Conservation (phyloP, 2,113 vertebrate genomes). For the Balaeniceps rex region DNA sequence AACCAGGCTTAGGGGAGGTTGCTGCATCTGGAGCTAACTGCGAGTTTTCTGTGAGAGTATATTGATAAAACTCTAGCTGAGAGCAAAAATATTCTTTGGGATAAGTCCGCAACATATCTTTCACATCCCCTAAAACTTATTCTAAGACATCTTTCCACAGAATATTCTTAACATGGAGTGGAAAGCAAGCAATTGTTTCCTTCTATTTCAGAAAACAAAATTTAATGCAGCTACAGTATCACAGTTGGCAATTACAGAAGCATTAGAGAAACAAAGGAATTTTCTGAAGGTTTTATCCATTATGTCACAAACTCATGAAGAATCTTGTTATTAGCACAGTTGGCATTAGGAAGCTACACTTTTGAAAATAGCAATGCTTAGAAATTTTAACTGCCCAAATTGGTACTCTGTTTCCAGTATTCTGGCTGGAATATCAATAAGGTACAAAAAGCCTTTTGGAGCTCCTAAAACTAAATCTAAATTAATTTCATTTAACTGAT, state of each 20-base stretch:
- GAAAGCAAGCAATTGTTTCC: background rate
- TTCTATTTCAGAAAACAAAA: background rate
- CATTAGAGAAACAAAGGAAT: background rate
- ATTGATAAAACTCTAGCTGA: background rate
- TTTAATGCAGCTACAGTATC: background rate
- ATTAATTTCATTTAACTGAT: background rate
- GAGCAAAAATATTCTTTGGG: background rate
- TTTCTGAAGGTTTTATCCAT: background rate
- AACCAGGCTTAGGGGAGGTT: background rate
- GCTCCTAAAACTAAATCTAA: background rate
- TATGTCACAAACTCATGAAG: background rate
- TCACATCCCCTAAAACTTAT: background rate
- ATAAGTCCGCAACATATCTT: background rate
- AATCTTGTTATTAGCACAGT: background rate
- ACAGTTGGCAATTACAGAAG: background rate
- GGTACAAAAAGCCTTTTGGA: background rate
- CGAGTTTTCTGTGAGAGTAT: fast-evolving
- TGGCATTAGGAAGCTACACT: background rate
- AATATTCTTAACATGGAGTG: background rate
- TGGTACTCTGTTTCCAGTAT: background rate
- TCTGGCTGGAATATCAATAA: background rate
- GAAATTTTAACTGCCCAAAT: background rate
- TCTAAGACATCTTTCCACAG: background rate
- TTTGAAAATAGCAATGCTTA: background rate
- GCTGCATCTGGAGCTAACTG: background rate